Base-by-base conservation (phyloP, 2,888 invertebrate genomes). In the Exephanes ischioxanthus region DNA sequence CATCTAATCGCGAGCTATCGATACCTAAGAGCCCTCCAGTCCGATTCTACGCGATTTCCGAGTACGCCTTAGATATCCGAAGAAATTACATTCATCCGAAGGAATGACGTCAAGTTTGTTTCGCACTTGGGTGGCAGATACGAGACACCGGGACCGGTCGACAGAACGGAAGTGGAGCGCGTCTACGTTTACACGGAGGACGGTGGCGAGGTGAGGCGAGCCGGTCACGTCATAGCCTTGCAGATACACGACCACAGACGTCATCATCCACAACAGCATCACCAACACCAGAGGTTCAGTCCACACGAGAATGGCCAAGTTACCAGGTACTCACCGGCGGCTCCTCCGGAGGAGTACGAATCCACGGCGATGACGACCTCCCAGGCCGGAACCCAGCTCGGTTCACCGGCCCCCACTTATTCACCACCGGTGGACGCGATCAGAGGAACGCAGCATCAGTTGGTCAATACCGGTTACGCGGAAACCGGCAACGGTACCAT, bases 341-440 rank as follows among this genome's bases (percentile, higher is more conserved):
- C 80, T 0, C 51, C 89, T 0, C 86, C 88, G 7, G 93, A 93
- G 9, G 92, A 92, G 0, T 93, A 92, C 84, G 92, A 92, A 16
- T 30, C 87, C 0, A 89, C 91, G 2, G 87, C 92, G 16, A 90
- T 94, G 81, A 91, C 91, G 3, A 95, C 95, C 84, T 94, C 89
- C 89, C 91, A 95, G 67, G 93, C 94, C 1, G 94, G 94, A 22
- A 84, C 87, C 93, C 89, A 95, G 92, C 91, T 93, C 0, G 93
- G 94, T 1, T 95, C 95, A 81, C 93, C 95, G 7, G 88, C 90
- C 0, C 89, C 92, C 61, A 86, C 77, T 33, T 89, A 80, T 55
- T 88, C 88, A 1, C 86, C 88, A 22, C 53, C 95, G 51, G 79
- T 88, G 30, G 83, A 88, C 79, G 75, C 83, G 66, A 86, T 86